Conservation (phyloP, 2,113 vertebrate genomes). For the Anarrhichthys ocellatus region DNA sequence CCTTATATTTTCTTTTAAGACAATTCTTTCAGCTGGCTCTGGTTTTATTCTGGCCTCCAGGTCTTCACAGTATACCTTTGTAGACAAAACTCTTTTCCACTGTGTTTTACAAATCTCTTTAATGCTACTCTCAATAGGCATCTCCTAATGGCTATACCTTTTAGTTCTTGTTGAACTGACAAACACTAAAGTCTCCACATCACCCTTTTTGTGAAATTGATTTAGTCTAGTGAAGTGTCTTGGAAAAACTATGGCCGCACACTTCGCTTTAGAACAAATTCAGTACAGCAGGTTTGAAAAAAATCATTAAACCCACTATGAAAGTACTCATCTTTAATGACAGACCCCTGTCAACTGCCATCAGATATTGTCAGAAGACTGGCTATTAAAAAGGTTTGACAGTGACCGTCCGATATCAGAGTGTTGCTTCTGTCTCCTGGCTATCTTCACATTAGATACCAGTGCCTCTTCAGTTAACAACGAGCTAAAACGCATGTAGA, state of each 20-base stretch:
- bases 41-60: constrained; percentile 64
- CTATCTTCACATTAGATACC: constrained; percentile 1
- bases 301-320: constrained; percentile 30
- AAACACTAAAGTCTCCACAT: constrained; percentile 59
- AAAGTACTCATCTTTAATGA: constrained; percentile 39
- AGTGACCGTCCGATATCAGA: constrained; percentile 1
- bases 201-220: constrained; percentile 56
- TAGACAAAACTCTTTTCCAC: constrained; percentile 69
- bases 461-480: neutral
- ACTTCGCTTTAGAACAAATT: constrained; percentile 30
- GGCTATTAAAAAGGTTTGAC: constrained; percentile 14
- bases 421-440: constrained; percentile 8
- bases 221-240: constrained; percentile 33
- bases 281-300: constrained; percentile 8
- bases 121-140: constrained; percentile 60
- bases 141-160: constrained; percentile 56
- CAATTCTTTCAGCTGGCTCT: constrained; percentile 47
- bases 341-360: constrained; percentile 18
- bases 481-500: neutral
- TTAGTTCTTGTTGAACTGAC: constrained; percentile 57
- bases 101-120: constrained; percentile 72
- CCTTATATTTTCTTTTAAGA: constrained; percentile 52
- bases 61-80: constrained; percentile 64
- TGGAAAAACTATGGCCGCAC: constrained; percentile 40
- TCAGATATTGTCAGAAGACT: constrained; percentile 21